Evolutionary conservation across 1,140 invertebrate species (phyloP).

Genomic region (Halyomorpha halys): DNA sequence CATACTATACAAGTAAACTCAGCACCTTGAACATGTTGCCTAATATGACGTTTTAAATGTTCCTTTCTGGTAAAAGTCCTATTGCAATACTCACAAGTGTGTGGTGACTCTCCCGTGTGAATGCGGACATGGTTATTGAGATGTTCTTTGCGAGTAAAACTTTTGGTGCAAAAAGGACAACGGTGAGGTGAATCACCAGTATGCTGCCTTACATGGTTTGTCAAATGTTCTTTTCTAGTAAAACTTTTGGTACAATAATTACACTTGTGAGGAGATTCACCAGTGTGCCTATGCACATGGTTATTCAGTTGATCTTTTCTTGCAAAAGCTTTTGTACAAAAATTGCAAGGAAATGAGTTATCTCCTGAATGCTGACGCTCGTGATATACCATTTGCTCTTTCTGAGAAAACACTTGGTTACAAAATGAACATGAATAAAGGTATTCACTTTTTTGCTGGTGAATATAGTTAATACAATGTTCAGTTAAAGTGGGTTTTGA

Average conservation of each 20-base stretch:
- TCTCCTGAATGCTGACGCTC: constrained; percentile 73
- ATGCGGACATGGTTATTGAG: constrained; percentile 76
- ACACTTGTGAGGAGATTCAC: constrained; percentile 44
- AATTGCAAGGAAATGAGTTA: constrained; percentile 68
- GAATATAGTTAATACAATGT: constrained; percentile 64
- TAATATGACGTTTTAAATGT: constrained; percentile 65
- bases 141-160: constrained; percentile 82
- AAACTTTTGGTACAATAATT: constrained; percentile 53
- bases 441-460: constrained; percentile 69
- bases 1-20: constrained; percentile 77
- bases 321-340: constrained; percentile 73
- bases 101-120: constrained; percentile 66
- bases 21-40: constrained; percentile 84
- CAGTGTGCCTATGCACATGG: constrained; percentile 61
- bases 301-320: constrained; percentile 72
- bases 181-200: constrained; percentile 58
- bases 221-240: constrained; percentile 53
- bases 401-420: constrained; percentile 69
- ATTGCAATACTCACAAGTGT: constrained; percentile 68
- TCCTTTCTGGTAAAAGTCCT: constrained; percentile 74
- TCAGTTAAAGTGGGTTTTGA: constrained; percentile 73
- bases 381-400: constrained; percentile 71
- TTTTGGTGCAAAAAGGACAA: constrained; percentile 56
- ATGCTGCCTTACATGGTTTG: constrained; percentile 54
- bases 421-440: constrained; percentile 73